Evolutionary conservation across 2,888 invertebrate species (phyloP), one percentile per base, ranked within the genome.

Genomic region (Xylota segnis): DNA sequence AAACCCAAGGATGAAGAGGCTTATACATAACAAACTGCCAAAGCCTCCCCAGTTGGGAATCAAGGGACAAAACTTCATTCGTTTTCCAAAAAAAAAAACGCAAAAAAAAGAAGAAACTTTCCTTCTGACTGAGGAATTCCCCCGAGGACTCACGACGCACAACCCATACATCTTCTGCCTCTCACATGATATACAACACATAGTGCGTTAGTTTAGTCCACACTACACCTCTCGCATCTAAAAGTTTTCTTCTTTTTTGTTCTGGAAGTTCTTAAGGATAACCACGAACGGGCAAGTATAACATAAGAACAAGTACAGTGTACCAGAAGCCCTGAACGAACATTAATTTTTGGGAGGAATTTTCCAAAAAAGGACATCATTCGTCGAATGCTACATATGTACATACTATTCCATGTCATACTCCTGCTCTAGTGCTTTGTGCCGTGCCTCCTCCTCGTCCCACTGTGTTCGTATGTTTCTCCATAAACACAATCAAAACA

Each of bases 401-500:
- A n/a, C n/a, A n/a, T n/a, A n/a, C n/a, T 47, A 12, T 47, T 34
- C 37, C 27, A 47, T 37, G 34, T 50, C 16, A 16, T 10, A 37
- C 47, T 5, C 5, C 18, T 10, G 23, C 47, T 5, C 5, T 10
- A 52, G 18, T 59, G 14, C 45, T 5, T 16, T 50, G 12, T 9
- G 23, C 4, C 23, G 4, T 4, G 9, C 50, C 23, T 12, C 0
- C 23, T 23, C 23, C 12, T 12, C 7, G 29, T 5, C 61, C 2
- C 18, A 29, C 50, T 23, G 5, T 37, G 14, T 29, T 23, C 3
- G 32, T 23, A 52, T 43, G 16, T 56, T 37, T 66, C 71, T 61
- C 71, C 45, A 47, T 77, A 71, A 72, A 72, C 63, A 82, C 71
- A 83, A 83, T 83, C 83, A 72, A 77, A 83, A 83, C 83, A 77